Evolutionary conservation across 2,797 vertebrate species (phyloP).

Genomic region (Cyclopterus lumpus): DNA sequence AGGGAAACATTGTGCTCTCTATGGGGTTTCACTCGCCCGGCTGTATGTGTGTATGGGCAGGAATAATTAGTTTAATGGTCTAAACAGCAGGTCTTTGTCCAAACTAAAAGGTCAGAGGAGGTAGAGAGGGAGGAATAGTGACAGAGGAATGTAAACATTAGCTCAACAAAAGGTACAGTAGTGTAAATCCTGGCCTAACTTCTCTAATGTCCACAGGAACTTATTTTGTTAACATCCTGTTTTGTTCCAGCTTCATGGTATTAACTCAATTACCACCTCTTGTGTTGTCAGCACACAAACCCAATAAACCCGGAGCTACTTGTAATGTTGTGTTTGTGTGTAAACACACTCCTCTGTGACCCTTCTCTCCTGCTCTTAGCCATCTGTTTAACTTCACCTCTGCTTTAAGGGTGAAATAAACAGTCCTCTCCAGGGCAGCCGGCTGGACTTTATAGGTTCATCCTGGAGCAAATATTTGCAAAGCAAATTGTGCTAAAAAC

Average conservation of each 20-base stretch:
- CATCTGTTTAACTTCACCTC: conserved; percentile 64
- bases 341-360: conserved; percentile 70
- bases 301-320: conserved; percentile 46
- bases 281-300: conserved; percentile 47
- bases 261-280: conserved; percentile 43
- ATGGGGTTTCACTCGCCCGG: conserved; percentile 35
- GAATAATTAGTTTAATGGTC: conserved; percentile 50
- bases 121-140: conserved; percentile 20
- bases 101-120: conserved; percentile 52
- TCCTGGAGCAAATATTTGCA: conserved; percentile 50
- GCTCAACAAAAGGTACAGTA: conserved; percentile 21
- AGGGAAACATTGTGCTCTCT: conserved; percentile 68
- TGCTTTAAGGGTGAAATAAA: conserved; percentile 43
- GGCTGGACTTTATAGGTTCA: conserved; percentile 13
- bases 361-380: conserved; percentile 41
- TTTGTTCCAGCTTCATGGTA: conserved; percentile 32
- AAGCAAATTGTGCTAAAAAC: conserved; percentile 37
- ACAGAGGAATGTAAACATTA: conserved; percentile 62
- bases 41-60: conserved; percentile 9
- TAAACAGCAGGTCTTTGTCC: conserved; percentile 69
- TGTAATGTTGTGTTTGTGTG: conserved; percentile 69
- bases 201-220: conserved; percentile 58
- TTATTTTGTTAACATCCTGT: conserved; percentile 67
- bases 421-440: conserved; percentile 11
- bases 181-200: conserved; percentile 23